Evolutionary conservation across 2,113 vertebrate species (phyloP).

Genomic region (Polyodon spathula): DNA sequence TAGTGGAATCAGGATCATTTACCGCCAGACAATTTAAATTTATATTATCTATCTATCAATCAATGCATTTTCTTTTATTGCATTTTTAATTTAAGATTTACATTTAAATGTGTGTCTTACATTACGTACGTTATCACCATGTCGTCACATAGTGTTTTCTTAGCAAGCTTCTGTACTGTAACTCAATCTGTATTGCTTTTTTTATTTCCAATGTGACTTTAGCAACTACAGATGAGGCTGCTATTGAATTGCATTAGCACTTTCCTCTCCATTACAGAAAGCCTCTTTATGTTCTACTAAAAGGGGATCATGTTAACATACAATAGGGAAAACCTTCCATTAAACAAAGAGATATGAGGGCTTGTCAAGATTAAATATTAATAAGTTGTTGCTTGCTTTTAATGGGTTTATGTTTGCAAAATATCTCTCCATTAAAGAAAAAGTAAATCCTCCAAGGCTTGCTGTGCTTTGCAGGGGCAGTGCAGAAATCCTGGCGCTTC

Average conservation of each 20-base stretch:
- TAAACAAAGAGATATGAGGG: conserved; percentile 43
- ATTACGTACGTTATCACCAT: too few species aligned
- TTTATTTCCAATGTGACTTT: background rate
- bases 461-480: background rate
- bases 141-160: background rate
- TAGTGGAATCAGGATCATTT: too few species aligned
- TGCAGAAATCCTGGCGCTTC: too few species aligned
- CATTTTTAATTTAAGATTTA: too few species aligned
- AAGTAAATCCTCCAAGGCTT: background rate
- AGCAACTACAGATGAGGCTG: conserved; percentile 9
- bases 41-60: too few species aligned
- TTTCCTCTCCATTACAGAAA: conserved; percentile 42
- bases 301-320: conserved; percentile 42
- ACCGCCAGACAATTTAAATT: too few species aligned
- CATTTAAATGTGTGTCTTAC: too few species aligned
- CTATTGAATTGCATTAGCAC: conserved; percentile 17
- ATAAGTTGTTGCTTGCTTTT: conserved; percentile 41
- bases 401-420: conserved; percentile 51
- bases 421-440: conserved; percentile 30
- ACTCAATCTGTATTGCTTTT: conserved; percentile 9
- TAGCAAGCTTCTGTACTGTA: conserved; percentile 8
- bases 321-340: conserved; percentile 46
- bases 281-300: conserved; percentile 42
- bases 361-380: conserved; percentile 53
- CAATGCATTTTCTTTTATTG: too few species aligned